Evolutionary conservation across 64 coral and sea anemone genomes (phyloP), one percentile per base, ranked within the genome.

Genomic region (Montipora sp.): DNA sequence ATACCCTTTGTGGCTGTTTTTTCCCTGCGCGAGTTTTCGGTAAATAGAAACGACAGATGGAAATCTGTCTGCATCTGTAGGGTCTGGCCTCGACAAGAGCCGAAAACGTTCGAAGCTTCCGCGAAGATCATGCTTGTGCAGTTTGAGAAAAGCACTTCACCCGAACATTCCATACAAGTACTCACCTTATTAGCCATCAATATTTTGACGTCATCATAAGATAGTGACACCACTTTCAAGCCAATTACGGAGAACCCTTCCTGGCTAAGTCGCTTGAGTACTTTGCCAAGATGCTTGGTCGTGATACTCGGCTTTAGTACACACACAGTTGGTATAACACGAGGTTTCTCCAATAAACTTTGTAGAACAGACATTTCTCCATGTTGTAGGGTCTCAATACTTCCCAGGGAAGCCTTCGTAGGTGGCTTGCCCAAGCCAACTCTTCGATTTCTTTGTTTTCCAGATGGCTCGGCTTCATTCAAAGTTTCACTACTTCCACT

Each of bases 221-320:
- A 77, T 61, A 98, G 68, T 7, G 22, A 49, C 63, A 83, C 88
- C 88, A 98, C 93, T 49, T 85, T 95, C 68, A 95, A 84, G 19
- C 75, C 82, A 59, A 94, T 87, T 21, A 98, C 85, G 20, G 22
- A 81, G 46, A 98, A 98, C 2, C 94, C 73, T 50, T 98, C 96
- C 44, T 94, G 94, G 4, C 75, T 88, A 81, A 98, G 76, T 14
- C 94, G 83, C 73, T 93, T 93, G 69, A 98, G 84, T 12, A 98
- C 80, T 49, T 95, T 95, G 11, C 96, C 94, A 36, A 95, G 51
- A 48, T 95, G 91, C 57, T 94, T 95, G 13, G 82, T 69, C 53
- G 81, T 90, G 49, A 91, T 89, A 19, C 93, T 81, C 46, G 96
- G 96, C 83, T 98, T 98, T 27, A 98, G 77, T 4, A 95, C 8